A percentile compares a stretch with the other conserved stretches of the same genome.
Evolutionary conservation across 2,888 invertebrate genomes (phyloP).

Genomic region (Brenthis daphne): DNA sequence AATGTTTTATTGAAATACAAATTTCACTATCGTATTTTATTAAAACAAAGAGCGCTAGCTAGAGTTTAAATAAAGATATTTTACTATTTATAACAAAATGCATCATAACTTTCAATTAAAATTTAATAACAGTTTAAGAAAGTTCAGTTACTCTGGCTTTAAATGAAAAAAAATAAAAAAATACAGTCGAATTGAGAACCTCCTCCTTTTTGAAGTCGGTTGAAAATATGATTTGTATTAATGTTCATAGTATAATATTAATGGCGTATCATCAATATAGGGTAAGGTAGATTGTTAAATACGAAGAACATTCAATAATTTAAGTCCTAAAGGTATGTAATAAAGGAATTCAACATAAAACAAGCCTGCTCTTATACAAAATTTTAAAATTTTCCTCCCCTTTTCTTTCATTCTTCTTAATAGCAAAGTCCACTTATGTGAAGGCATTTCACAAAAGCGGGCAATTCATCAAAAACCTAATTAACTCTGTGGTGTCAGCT

Average conservation of each 20-base stretch:
- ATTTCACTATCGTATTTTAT: not conserved
- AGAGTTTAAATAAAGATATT: too few species aligned
- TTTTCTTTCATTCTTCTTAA: slow-evolving; percentile 10
- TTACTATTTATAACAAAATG: not conserved
- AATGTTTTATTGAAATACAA: not conserved
- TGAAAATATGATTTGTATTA: not conserved
- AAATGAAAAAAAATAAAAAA: too few species aligned
- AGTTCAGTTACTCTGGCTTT: too few species aligned
- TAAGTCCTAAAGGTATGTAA: too few species aligned
- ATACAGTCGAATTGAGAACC: too few species aligned
- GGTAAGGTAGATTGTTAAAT: too few species aligned
- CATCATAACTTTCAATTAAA: not conserved
- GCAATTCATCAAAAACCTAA: slow-evolving; percentile 44
- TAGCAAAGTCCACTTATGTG: slow-evolving; percentile 28
- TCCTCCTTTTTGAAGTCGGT: too few species aligned
- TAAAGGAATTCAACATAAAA: not conserved
- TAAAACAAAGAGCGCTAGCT: not conserved
- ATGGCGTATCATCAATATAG: too few species aligned
- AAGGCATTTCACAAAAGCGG: slow-evolving; percentile 33
- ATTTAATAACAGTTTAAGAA: too few species aligned
- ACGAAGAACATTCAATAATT: too few species aligned
- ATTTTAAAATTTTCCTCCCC: not conserved
- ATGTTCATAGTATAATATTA: not conserved
- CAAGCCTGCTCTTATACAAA: not conserved
- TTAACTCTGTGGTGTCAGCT: slow-evolving; percentile 48